These are phyloP conservation scores for Sycophila sp. DNA, from an alignment of 1,140 invertebrate species.

Conservation along the genomic window DNA sequence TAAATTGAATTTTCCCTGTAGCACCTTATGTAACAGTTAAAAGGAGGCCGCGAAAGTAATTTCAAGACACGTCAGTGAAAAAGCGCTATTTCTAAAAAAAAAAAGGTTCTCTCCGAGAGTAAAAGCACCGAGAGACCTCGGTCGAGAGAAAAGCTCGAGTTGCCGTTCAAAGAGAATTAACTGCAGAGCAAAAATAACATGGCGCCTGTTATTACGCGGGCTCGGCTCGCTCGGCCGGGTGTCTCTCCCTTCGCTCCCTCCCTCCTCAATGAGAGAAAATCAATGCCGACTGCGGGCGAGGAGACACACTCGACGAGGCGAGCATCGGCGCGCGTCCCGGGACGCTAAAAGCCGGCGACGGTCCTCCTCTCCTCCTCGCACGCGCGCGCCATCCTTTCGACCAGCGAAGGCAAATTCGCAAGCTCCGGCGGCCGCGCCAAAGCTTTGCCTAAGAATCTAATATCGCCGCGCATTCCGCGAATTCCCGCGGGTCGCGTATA, in stretches of 20 bases:
- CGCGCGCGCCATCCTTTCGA: background rate
- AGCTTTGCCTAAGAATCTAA: slow-evolving; percentile 67
- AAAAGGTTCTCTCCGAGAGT: no score
- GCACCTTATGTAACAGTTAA: no score
- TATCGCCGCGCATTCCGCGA: slow-evolving; percentile 63
- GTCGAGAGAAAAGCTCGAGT: background rate
- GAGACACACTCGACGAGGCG: slow-evolving; percentile 1
- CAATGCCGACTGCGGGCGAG: slow-evolving; percentile 24
- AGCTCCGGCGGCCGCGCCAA: slow-evolving; percentile 57
- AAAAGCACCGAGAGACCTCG: background rate
- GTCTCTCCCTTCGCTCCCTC: background rate
- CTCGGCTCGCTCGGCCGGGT: slow-evolving; percentile 16
- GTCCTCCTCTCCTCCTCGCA: background rate
- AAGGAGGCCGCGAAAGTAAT: no score
- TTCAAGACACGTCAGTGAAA: no score
- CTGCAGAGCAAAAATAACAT: slow-evolving; percentile 49
- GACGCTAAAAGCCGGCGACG: no score
- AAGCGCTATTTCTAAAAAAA: background rate
- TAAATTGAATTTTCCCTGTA: no score
- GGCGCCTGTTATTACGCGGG: slow-evolving; percentile 47
- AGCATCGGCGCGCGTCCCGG: no score
- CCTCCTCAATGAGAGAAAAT: slow-evolving; percentile 31
- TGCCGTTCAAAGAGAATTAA: slow-evolving; percentile 33
- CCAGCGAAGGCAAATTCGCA: no score
- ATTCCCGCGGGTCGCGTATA: slow-evolving; percentile 49